Evolutionary conservation across 2,113 vertebrate species (phyloP), one percentile per base, ranked within the genome.

Genomic region (Rhabdomys dilectus): DNA sequence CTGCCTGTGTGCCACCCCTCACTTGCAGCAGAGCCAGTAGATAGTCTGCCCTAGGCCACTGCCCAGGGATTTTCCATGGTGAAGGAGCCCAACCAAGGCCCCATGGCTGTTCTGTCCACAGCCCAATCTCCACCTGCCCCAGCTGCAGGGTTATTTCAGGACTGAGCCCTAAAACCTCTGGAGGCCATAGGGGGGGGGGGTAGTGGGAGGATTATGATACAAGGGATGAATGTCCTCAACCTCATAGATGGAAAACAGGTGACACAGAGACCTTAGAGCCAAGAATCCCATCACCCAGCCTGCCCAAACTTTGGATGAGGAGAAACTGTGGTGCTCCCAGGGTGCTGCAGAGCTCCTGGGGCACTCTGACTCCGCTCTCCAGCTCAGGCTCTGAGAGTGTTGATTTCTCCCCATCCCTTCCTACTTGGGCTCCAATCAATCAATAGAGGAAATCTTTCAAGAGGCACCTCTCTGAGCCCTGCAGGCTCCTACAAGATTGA

Each of bases 391-490:
- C 91, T 76, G 1, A 0, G 0, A 1, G 62, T 0, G 58, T 93
- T 94, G 56, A 96, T 90, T 88, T 24, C 89, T 76, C 60, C 39
- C 24, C 34, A 5, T 5, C 73, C 82, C 78, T 82, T 66, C 97
- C 93, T 0, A 19, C 96, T 72, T 0, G 0, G 85, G 4, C 1
- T 75, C 66, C 73, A 93, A 84, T 97, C 89, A 95, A 98, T 98
- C 98, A 96, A 94, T 64, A 88, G 98, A 92, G 97, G 97, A 98
- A 97, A 98, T 97, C 98, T 95, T 96, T 0, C 0, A 15, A 0
- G 39, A 93, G n/a, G 0, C 96, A 91, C 89, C 95, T 96, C 97
- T 94, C 68, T 13, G 0, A 39, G 96, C 81, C 97, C 97, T 78
- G 24, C 4, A 1, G 98, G 97, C 97, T 95, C 93, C 88, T 85